A percentile compares a stretch with the other conserved stretches of the same genome.
Evolutionary conservation across 2,797 vertebrate genomes (phyloP).

Genomic region (Tamandua tetradactyla): DNA sequence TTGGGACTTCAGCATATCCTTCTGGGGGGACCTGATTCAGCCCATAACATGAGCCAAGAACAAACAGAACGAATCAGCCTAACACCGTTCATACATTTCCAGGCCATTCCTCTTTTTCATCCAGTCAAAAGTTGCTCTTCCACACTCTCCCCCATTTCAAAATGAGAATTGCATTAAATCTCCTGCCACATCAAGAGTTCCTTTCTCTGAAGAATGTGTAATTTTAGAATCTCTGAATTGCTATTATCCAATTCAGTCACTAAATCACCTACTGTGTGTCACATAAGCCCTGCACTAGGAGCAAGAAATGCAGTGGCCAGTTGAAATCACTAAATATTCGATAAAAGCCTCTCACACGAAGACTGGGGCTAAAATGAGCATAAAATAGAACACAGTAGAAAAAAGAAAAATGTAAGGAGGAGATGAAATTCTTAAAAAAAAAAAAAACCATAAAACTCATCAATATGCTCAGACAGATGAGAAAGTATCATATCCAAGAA

Average conservation of each 20-base stretch:
- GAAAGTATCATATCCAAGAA: not conserved
- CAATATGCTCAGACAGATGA: not conserved
- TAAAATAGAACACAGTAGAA: not conserved
- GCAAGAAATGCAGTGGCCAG: not conserved
- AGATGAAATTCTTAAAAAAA: not conserved
- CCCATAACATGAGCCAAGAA: not conserved
- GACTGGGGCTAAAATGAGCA: not conserved
- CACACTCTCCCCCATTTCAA: not conserved
- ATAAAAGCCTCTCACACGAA: not conserved
- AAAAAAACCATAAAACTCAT: not conserved
- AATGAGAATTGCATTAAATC: not conserved
- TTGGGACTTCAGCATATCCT: too few relatives aligned
- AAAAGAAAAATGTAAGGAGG: not conserved
- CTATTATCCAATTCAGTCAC: not conserved
- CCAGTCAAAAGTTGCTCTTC: not conserved
- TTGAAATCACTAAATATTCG: not conserved
- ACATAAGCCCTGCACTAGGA: not conserved
- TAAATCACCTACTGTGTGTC: not conserved
- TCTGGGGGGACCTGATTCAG: too few relatives aligned
- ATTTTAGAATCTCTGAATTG: not conserved
- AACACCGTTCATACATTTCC: not conserved
- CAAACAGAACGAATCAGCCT: not conserved
- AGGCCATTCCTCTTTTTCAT: not conserved
- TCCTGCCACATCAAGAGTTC: not conserved
- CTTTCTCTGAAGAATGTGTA: not conserved